Evolutionary conservation across 2,113 vertebrate species (phyloP).

Genomic region (Anhinga anhinga): DNA sequence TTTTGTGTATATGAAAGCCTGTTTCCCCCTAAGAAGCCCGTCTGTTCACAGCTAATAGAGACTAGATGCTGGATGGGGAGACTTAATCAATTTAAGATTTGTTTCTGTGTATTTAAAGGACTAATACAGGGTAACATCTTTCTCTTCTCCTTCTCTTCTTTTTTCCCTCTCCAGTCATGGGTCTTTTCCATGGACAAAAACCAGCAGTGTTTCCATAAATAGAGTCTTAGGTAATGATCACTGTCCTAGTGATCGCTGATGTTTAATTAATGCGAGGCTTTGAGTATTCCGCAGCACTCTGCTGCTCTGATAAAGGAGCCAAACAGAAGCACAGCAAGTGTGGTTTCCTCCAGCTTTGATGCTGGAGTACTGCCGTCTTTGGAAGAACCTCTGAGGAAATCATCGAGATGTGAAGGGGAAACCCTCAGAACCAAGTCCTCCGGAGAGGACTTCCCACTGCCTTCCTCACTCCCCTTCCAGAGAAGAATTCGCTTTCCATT

Average conservation of each 20-base stretch:
- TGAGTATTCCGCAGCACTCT: not conserved
- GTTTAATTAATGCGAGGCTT: not conserved
- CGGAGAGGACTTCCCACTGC: not conserved
- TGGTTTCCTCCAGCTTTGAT: not conserved
- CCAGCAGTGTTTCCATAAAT: not conserved
- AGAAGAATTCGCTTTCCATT: not conserved
- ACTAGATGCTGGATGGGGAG: not conserved
- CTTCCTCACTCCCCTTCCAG: not conserved
- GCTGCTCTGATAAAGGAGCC: not conserved
- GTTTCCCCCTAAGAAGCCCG: not conserved
- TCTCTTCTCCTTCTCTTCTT: not conserved
- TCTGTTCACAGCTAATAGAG: not conserved
- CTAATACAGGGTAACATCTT: accelerated
- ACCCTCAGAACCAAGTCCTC: not conserved
- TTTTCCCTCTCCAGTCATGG: not conserved
- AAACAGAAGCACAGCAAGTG: not conserved
- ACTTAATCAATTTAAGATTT: not conserved
- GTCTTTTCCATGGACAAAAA: not conserved
- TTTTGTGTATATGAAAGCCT: not conserved
- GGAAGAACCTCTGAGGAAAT: constrained; percentile 17
- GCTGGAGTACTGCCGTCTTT: not conserved
- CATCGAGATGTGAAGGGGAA: not conserved
- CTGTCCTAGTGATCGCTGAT: not conserved
- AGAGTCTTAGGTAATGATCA: not conserved
- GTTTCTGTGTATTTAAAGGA: not conserved